Percentiles rank a stretch among this genome's conserved stretches.
Conservation (phyloP, 2,797 vertebrate genomes). For the Coendou prehensilis region DNA sequence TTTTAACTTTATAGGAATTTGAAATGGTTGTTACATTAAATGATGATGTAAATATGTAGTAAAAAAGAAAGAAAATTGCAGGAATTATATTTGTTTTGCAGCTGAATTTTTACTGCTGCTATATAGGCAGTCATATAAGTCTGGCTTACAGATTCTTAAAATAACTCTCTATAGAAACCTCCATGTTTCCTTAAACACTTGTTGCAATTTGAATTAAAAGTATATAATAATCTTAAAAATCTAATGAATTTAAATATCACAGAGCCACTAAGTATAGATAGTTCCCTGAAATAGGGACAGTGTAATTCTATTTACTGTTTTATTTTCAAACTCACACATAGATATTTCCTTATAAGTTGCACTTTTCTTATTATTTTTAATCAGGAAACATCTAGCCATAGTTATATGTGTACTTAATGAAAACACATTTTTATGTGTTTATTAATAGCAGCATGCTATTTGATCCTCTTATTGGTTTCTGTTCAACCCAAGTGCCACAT, state of each 20-base stretch:
- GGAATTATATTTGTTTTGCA: neutral
- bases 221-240: neutral
- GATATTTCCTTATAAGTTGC: neutral
- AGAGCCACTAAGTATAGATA: neutral
- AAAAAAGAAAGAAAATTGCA: neutral
- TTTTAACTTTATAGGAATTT: neutral
- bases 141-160: neutral
- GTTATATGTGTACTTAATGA: neutral
- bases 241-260: slow-evolving; percentile 22
- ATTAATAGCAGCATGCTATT: too few relatives aligned
- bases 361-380: neutral
- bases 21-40: neutral
- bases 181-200: neutral
- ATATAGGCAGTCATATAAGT: neutral
- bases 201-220: neutral
- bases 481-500: neutral
- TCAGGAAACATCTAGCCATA: too few relatives aligned
- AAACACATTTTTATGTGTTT: neutral
- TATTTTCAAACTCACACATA: neutral
- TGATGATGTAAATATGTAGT: neutral
- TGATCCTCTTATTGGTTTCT: neutral
- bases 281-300: neutral
- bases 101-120: neutral
- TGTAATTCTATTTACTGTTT: neutral
- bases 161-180: neutral